phyloP scores from a whole-genome alignment of 2,888 invertebrate species.

The Drosophila pseudotakahashii region DNA sequence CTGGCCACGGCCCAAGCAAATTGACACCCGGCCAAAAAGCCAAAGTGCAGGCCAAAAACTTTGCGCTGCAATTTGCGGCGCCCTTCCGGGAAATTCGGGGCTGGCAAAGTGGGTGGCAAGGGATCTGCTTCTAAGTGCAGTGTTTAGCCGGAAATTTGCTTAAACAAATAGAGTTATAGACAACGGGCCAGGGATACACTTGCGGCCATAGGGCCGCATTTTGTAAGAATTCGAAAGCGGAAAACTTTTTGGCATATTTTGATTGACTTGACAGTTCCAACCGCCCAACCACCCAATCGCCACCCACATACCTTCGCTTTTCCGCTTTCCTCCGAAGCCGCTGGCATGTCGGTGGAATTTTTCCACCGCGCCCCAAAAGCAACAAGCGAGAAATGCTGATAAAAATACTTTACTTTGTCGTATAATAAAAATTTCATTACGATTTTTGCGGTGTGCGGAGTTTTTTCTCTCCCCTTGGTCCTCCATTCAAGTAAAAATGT shows the following conservation, averaged over 20 bases:
- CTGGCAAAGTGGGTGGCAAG: background rate
- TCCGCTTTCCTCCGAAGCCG: conserved; percentile 20
- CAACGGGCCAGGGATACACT: conserved; percentile 30
- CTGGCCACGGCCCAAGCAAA: conserved; percentile 62
- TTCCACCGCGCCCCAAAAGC: conserved; percentile 59
- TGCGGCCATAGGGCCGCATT: conserved; percentile 44
- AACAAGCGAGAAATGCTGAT: conserved; percentile 79
- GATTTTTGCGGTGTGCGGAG: conserved; percentile 72
- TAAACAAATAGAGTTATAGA: conserved; percentile 67
- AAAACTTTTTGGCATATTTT: conserved; percentile 69
- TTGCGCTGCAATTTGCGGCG: conserved; percentile 68
- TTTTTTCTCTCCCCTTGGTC: conserved; percentile 18
- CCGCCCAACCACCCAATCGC: background rate
- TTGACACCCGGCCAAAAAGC: conserved; percentile 66
- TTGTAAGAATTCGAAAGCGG: conserved; percentile 39
- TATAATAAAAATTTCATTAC: conserved; percentile 80
- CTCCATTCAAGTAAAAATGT: conserved; percentile 64
- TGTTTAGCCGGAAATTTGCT: conserved; percentile 71
- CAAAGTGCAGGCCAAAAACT: conserved; percentile 66
- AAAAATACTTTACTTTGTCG: conserved; percentile 79
- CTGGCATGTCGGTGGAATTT: conserved; percentile 56
- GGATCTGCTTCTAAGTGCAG: conserved; percentile 43
- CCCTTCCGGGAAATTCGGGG: conserved; percentile 18
- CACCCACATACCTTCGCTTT: conserved; percentile 3
- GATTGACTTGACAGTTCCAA: conserved; percentile 71